Evolutionary conservation across 2,113 vertebrate species (phyloP).

Genomic region (Gadus macrocephalus): DNA sequence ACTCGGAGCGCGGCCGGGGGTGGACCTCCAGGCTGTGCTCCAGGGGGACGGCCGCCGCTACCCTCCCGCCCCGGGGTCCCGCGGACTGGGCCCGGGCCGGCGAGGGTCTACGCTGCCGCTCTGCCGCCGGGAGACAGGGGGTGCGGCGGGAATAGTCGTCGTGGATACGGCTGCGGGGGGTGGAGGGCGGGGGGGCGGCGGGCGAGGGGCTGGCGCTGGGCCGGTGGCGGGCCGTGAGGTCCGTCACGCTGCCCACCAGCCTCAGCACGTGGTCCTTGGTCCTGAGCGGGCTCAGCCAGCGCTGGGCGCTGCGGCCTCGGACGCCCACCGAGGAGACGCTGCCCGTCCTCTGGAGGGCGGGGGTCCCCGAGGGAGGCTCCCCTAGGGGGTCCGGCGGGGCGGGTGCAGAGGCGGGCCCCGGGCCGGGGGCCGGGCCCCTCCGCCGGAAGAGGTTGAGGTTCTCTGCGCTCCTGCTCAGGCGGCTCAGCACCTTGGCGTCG

Average conservation of each 20-base stretch:
- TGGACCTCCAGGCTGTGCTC: conserved; percentile 38
- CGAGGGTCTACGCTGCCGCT: conserved; percentile 66
- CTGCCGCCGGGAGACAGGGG: conserved; percentile 69
- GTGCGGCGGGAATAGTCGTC: conserved; percentile 90
- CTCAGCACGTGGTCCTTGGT: conserved; percentile 78
- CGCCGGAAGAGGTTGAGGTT: conserved; percentile 82
- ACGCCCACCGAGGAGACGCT: conserved; percentile 74
- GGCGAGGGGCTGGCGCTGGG: conserved; percentile 41
- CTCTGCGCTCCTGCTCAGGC: conserved; percentile 87
- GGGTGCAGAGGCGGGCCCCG: conserved; percentile 59
- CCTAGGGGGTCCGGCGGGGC: conserved; percentile 55
- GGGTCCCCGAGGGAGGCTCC: conserved; percentile 52
- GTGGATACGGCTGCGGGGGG: conserved; percentile 75
- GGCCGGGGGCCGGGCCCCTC: conserved; percentile 73
- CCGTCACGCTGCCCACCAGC: conserved; percentile 82
- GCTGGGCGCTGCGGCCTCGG: conserved; percentile 41
- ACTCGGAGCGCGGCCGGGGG: conserved; percentile 11
- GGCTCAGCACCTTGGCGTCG: conserved; percentile 60
- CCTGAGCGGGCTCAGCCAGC: conserved; percentile 74
- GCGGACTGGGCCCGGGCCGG: conserved; percentile 34
- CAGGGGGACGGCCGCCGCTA: background rate
- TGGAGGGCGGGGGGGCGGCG: conserved; percentile 34
- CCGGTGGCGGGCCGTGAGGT: conserved; percentile 70
- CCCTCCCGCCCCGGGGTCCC: conserved; percentile 8
- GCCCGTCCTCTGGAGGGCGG: conserved; percentile 64